Evolutionary conservation across 2,113 vertebrate species (phyloP), one percentile per base, ranked within the genome.

Genomic region (Symphodus melops): DNA sequence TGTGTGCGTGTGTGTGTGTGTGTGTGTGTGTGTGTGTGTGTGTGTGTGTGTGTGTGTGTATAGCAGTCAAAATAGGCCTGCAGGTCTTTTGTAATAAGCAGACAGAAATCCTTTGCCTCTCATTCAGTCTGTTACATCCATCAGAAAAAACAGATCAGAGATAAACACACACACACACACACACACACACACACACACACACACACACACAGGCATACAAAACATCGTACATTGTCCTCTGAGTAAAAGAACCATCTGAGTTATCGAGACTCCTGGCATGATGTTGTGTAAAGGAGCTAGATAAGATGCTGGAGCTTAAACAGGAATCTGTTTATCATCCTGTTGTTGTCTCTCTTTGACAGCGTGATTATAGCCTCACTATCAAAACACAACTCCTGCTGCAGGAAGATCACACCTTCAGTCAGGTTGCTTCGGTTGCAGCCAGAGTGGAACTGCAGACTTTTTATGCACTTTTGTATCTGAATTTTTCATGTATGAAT

Each of bases 71-170:
- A 89, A 89, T 86, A 91, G 83, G 49, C 64, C 46, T 63, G 70
- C 58, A 67, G 68, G 59, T 83, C 91, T 88, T 92, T 94, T 94
- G 92, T 93, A 42, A 68, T 61, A 36, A 11, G 73, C 80, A 93
- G 92, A 94, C 91, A 83, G 72, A 74, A 82, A 88, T 80, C 44
- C 39, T 68, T 62, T 16, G 28, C 61, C 77, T 75, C 53, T 68
- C 56, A 56, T 87, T 82, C 68, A 67, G 14, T 80, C 33, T 1
- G 16, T 56, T 83, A 23, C 64, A 54, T 65, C 71, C 57, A 68
- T 66, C 77, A 86, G 92, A 94, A 92, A 81, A 23, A 13, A 75
- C 21, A 53, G 53, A 75, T n/a, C 67, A 46, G 36, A 69, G 76
- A 74, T 70, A 75, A 56, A 79, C 39, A 68, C 72, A 60, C 65